Base-by-base conservation (phyloP, 1,140 invertebrate species). In the Drosophila arawakana region DNA sequence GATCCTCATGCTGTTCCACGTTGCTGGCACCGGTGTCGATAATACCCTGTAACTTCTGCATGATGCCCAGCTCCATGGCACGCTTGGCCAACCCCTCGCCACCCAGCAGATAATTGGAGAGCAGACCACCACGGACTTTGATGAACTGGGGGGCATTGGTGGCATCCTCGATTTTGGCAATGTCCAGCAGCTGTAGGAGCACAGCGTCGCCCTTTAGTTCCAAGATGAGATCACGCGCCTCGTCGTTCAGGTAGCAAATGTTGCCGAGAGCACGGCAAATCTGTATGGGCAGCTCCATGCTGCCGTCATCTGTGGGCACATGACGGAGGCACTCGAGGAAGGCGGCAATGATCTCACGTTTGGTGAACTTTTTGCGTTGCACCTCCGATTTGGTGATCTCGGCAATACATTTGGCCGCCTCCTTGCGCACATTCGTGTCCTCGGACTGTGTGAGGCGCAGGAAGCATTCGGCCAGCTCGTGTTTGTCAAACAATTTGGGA, bases 221-320 rank as follows among this genome's bases (percentile, higher is more conserved):
- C 18, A 95, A 92, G 11, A 96, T 93, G 47, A 95, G 91, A 60
- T 94, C 94, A 66, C 95, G 93, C 25, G 94, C 94, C 78, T 93
- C 93, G 94, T 97, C 95, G 93, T 97, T 97, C 84, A 97, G 96
- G 92, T 96, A 98, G 81, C 96, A 97, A 78, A 98, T 95, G 92
- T 98, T 98, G 49, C 96, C 97, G 18, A 98, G 92, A 6, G 97
- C 96, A 81, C 97, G 94, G 73, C 96, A 96, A 15, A 95, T 94
- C 86, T 97, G 96, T 66, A 95, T 95, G 21, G 95, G 83, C 25
- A 95, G 78, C 60, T 95, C 93, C 66, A 94, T 90, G 61, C 94
- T 94, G 58, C 71, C 81, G 8, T 90, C 84, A 8, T 74, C 21
- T 1, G 80, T 80, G 11, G 84, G 85, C 60, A 91, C 73, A 35